Evolutionary conservation across 2,113 vertebrate genomes (phyloP), one percentile per base, ranked within the genome.

Genomic region (Lasiurus borealis): DNA sequence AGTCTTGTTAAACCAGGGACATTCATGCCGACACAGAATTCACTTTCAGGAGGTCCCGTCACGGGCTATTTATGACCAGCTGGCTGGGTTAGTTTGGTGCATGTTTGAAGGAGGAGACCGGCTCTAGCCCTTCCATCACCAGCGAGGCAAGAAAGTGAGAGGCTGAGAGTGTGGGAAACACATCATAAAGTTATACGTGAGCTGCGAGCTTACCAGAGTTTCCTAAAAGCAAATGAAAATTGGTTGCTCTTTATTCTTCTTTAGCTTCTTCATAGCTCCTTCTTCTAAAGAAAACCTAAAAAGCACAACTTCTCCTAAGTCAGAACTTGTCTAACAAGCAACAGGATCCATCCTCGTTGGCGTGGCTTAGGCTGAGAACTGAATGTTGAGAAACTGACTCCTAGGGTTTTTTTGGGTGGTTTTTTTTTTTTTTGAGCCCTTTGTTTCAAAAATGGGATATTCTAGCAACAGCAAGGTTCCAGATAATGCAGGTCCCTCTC

Each of bases 211-310:
- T 92, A 62, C 72, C 59, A 88, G 81, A 8, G 18, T 87, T 91
- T 85, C 71, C 83, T 69, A 59, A 91, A 78, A 97, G 91, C 66
- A 94, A 95, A 93, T 77, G 48, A 68, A 84, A 95, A 92, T 36
- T 86, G 48, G 27, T 18, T 62, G 64, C 73, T 85, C 82, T 93
- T 94, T 91, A 90, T 59, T 95, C 76, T 86, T 96, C 90, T 92
- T 95, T 64, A 54, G 36, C 36, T 91, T 96, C 92, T 96, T 92
- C 46, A 1, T 89, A 96, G 48, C 69, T 85, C 57, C 85, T 89
- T 93, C 90, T 94, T 95, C 84, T 92, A 96, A 95, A 92, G 68
- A 93, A 85, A 95, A 86, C 27, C 82, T 89, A 82, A 76, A 95
- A 96, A 57, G 77, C 68, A 78, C 77, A 88, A 78, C 90, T 94